Base-by-base conservation (phyloP, 2,888 invertebrate genomes). In the Margaritifera margaritifera region DNA sequence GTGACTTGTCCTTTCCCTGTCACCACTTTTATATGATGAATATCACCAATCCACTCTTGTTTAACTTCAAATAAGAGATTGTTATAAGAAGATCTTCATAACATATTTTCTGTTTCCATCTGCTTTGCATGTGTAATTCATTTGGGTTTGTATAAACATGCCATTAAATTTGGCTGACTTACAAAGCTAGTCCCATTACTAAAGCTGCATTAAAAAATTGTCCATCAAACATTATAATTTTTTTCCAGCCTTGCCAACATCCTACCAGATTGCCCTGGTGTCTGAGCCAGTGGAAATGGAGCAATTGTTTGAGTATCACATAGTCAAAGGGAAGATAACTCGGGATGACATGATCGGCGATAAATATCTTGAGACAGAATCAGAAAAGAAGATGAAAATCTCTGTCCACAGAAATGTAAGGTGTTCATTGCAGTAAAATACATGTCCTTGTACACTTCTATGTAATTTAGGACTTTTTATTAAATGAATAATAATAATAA, bases 351-450 rank as follows among this genome's bases (percentile, higher is more conserved):
- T 92, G 61, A 85, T 89, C 0, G 90, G 91, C 54, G 89, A 90
- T 61, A 88, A 90, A 80, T 86, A 88, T 25, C 80, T 90, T 24
- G 68, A 69, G 11, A 88, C 90, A 2, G 84, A 90, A 66, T 86
- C 88, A 57, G 90, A 90, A 73, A 85, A 88, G 11, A 80, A 62
- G 18, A 61, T 91, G 42, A 87, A 91, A 58, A 82, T 91, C 51
- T 89, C 89, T 66, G 88, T 91, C n/a, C 90, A 91, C 82, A 86
- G 91, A 59, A 89, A 91, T 54, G 90, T 90, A 68, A 77, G 84
- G 56, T 6, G n/a, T 19, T 52, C 22, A n/a, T n/a, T n/a, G n/a
- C n/a, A n/a, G n/a, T n/a, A n/a, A n/a, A n/a, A n/a, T n/a, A n/a
- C n/a, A n/a, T n/a, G n/a, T n/a, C n/a, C n/a, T n/a, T n/a, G n/a